Base-by-base conservation (phyloP, 2,888 invertebrate species). In the Mesorhabditis sp. region DNA sequence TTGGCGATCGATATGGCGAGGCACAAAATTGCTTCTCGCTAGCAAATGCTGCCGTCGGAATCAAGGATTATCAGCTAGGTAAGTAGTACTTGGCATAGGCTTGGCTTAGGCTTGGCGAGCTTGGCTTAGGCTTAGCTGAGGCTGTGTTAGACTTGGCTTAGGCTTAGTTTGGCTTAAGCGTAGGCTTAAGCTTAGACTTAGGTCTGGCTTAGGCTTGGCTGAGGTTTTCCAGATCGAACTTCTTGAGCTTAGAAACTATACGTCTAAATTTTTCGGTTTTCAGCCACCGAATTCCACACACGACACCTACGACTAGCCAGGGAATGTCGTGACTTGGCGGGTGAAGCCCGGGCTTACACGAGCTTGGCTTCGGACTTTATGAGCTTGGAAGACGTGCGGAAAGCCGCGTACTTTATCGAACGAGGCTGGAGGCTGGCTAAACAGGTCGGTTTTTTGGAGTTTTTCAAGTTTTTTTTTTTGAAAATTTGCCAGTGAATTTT, bases 11-110 rank as follows among this genome's bases (percentile, higher is more conserved):
- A 68, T 95, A 94, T 0, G 92, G 95, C 7, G 96, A 97, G 87
- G 97, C 96, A 0, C 97, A 97, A 86, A 94, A 95, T 0, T 97
- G 96, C 87, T 97, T 96, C 87, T 94, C 94, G 70, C 89, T 97
- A 65, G 97, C 96, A 13, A 97, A 96, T 86, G 96, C 96, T 0
- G 96, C 94, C 86, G 95, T 95, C 0, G 88, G 97, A 67, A 89
- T 96, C 64, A 89, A 93, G 45, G 94, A 97, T 88, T 95, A 94
- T 87, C 90, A 92, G 68, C 79, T 82, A 41, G 78, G 76, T 76
- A 67, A 44, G 44, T 4, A 7, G 65, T 45, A n/a, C 28, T 28
- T 28, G 28, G 28, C 28, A 28, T 28, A 28, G 28, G 28, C 1
- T 28, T 28, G 28, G 28, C 28, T 28, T 28, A 28, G 28, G 28